Percentiles rank a stretch among this genome's conserved stretches.
phyloP scores from a whole-genome alignment of 2,888 invertebrate genomes.

The Synergus umbraculus region DNA sequence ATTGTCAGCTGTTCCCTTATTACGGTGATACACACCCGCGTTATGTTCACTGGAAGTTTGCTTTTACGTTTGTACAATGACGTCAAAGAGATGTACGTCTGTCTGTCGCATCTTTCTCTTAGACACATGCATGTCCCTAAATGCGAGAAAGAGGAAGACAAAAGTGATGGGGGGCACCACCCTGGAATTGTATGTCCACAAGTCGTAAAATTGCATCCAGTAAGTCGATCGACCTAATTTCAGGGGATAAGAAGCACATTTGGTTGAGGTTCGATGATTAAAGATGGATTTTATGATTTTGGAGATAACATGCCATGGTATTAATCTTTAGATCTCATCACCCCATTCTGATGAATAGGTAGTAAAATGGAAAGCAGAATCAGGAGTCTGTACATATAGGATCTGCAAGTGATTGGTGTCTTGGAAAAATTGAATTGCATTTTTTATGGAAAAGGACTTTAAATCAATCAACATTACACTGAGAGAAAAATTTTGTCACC shows the following conservation, averaged over 20 bases:
- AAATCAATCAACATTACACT: too few relatives aligned
- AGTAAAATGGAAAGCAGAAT: not conserved
- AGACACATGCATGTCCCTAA: not conserved
- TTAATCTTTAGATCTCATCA: not conserved
- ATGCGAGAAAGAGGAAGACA: not conserved
- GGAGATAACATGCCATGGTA: not conserved
- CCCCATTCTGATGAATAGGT: not conserved
- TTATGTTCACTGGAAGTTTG: constrained; percentile 41
- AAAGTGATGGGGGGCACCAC: not conserved
- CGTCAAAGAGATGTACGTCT: constrained; percentile 44
- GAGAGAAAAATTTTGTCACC: too few relatives aligned
- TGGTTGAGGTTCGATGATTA: not conserved
- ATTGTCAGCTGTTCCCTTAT: constrained; percentile 72
- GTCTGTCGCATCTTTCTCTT: constrained; percentile 17
- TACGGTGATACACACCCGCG: constrained; percentile 63
- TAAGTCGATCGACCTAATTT: constrained; percentile 5
- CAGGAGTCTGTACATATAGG: too few relatives aligned
- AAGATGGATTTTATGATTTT: not conserved
- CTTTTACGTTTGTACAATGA: constrained; percentile 49
- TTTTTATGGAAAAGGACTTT: too few relatives aligned
- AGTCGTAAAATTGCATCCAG: constrained; percentile 28
- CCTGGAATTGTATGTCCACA: not conserved
- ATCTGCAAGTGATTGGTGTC: too few relatives aligned
- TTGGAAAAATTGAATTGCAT: too few relatives aligned
- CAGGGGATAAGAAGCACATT: not conserved